These are phyloP conservation scores for Oncorhynchus masou DNA, from an alignment of 2,113 vertebrate species.

Conservation along the genomic window DNA sequence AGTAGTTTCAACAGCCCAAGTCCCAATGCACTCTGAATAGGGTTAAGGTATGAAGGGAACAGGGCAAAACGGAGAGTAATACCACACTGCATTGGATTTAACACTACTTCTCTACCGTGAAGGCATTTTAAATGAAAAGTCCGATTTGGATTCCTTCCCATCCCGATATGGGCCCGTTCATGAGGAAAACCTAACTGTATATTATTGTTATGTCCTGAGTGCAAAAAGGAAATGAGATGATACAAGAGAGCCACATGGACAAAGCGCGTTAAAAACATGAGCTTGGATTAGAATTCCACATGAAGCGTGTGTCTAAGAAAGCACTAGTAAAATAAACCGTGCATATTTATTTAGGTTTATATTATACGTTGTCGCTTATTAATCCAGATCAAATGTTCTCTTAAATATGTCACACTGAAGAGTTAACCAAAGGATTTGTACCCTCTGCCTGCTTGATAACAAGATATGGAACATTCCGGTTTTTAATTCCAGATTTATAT, in stretches of 20 bases:
- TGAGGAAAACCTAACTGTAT: slow-evolving; percentile 18
- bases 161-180: neutral
- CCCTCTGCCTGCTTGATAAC: slow-evolving; percentile 31
- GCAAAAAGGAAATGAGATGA: slow-evolving; percentile 2
- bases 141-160: slow-evolving; percentile 21
- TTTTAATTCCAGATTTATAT: slow-evolving; percentile 39
- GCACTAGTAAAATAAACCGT: slow-evolving; percentile 37
- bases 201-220: neutral
- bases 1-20: slow-evolving; percentile 5
- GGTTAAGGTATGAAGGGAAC: slow-evolving; percentile 26
- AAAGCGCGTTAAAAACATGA: slow-evolving; percentile 24
- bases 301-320: slow-evolving; percentile 27
- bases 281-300: slow-evolving; percentile 2
- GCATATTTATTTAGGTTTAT: slow-evolving; percentile 55
- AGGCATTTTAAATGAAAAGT: slow-evolving; percentile 20
- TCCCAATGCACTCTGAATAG: slow-evolving; percentile 20
- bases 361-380: slow-evolving; percentile 42
- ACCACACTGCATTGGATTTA: slow-evolving; percentile 26
- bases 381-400: slow-evolving; percentile 19
- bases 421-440: slow-evolving; percentile 44
- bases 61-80: slow-evolving; percentile 33
- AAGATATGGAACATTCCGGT: slow-evolving; percentile 21
- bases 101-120: slow-evolving; percentile 20
- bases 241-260: slow-evolving; percentile 1
- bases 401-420: slow-evolving; percentile 22